Percentiles rank a stretch among this genome's conserved stretches.
These are phyloP conservation scores for Lontra canadensis DNA, from an alignment of 2,113 vertebrate species.

Conservation along the genomic window DNA sequence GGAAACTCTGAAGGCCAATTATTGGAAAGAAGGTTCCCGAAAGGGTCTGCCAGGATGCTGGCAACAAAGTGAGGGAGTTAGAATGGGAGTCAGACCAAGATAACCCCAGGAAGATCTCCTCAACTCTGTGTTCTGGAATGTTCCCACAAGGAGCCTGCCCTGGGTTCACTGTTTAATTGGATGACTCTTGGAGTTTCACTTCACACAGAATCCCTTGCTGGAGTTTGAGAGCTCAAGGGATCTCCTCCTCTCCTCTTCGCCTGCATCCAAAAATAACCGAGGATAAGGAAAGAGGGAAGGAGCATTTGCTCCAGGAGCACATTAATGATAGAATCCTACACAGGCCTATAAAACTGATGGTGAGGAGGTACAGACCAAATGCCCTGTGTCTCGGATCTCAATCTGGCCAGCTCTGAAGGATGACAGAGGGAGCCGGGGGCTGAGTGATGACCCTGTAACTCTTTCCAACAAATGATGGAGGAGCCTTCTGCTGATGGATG, in stretches of 20 bases:
- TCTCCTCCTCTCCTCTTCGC: not conserved
- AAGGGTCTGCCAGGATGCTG: not conserved
- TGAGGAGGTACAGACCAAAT: rapidly evolving
- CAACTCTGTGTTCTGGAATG: not conserved
- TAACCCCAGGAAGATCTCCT: not conserved
- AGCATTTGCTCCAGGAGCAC: not conserved
- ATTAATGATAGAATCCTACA: not conserved
- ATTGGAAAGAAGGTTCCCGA: not conserved
- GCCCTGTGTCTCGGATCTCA: not conserved
- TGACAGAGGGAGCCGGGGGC: not conserved
- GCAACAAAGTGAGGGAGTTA: not conserved
- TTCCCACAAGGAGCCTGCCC: not conserved
- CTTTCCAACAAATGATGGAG: not conserved
- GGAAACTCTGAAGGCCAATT: not conserved
- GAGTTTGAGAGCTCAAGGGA: not conserved
- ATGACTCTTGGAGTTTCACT: not conserved
- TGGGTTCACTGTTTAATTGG: not conserved
- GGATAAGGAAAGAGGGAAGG: not conserved
- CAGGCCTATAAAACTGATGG: not conserved
- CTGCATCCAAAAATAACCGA: not conserved
- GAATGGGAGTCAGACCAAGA: not conserved
- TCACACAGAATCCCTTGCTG: not conserved
- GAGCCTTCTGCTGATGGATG: not conserved
- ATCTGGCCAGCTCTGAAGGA: not conserved
- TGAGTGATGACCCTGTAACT: not conserved